These are phyloP conservation scores for Zosterops hypoxanthus DNA, from an alignment of 2,113 vertebrate genomes.

Conservation along the genomic window DNA sequence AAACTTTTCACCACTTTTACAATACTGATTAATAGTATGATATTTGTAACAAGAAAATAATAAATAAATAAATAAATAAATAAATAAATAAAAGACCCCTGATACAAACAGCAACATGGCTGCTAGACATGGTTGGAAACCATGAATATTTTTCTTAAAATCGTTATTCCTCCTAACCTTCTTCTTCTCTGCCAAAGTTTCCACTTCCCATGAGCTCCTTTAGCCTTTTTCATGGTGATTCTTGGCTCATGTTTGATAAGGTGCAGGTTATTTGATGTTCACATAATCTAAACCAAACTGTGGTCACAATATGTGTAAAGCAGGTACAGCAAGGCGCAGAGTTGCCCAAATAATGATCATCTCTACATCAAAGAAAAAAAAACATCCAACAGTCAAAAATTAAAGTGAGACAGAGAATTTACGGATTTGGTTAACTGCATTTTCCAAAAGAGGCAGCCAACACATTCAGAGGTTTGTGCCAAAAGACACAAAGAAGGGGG, in stretches of 20 bases:
- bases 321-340: neutral
- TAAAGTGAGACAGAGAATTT: neutral
- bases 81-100: neutral
- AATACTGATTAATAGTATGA: neutral
- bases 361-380: neutral
- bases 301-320: neutral
- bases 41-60: neutral
- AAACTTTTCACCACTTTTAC: neutral
- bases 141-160: neutral
- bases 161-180: neutral
- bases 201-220: neutral
- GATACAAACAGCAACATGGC: neutral
- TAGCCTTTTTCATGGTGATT: neutral
- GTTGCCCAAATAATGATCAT: neutral
- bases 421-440: neutral
- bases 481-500: neutral
- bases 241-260: neutral
- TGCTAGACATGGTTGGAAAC: neutral
- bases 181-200: neutral
- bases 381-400: neutral
- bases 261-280: neutral
- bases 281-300: neutral
- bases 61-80: too few species aligned
- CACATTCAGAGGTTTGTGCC: neutral
- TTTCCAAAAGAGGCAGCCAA: neutral